phyloP scores from a whole-genome alignment of 2,797 vertebrate species.

The Tragopan temminckii region DNA sequence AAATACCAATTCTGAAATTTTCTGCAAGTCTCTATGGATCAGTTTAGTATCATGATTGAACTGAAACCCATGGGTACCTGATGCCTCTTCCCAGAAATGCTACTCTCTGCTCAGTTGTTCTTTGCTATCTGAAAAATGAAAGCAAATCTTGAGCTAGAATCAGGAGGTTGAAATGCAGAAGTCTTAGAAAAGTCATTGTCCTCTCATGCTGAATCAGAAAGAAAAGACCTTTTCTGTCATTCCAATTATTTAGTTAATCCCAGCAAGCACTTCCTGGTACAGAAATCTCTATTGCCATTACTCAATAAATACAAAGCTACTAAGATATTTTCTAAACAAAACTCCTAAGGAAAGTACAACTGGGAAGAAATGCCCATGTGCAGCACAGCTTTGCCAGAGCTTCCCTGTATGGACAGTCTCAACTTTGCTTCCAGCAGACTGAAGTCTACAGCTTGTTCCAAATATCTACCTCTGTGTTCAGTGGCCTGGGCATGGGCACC shows the following conservation, averaged over 20 bases:
- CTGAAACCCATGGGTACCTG: background rate
- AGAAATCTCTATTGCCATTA: conserved; percentile 11
- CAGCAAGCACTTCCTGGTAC: conserved; percentile 45
- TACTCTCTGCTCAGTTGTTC: background rate
- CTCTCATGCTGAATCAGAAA: background rate
- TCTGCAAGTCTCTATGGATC: background rate
- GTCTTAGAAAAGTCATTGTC: conserved; percentile 13
- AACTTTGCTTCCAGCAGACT: fast-evolving
- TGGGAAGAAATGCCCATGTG: background rate
- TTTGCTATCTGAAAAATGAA: conserved; percentile 3
- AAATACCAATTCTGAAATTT: background rate
- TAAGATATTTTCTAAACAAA: conserved; percentile 55
- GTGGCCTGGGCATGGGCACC: background rate
- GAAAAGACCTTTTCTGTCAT: conserved; percentile 3
- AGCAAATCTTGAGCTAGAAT: background rate
- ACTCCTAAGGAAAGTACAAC: background rate
- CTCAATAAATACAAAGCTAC: conserved; percentile 39
- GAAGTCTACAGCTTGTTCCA: fast-evolving
- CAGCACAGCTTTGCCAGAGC: conserved; percentile 2
- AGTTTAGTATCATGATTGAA: background rate
- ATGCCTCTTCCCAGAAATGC: background rate
- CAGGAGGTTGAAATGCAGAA: conserved; percentile 21
- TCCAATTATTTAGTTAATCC: conserved; percentile 51
- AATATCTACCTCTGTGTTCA: fast-evolving
- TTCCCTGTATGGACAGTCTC: background rate